Evolutionary conservation across 2,797 vertebrate genomes (phyloP), one percentile per base, ranked within the genome.

Genomic region (Girardinus metallicus): DNA sequence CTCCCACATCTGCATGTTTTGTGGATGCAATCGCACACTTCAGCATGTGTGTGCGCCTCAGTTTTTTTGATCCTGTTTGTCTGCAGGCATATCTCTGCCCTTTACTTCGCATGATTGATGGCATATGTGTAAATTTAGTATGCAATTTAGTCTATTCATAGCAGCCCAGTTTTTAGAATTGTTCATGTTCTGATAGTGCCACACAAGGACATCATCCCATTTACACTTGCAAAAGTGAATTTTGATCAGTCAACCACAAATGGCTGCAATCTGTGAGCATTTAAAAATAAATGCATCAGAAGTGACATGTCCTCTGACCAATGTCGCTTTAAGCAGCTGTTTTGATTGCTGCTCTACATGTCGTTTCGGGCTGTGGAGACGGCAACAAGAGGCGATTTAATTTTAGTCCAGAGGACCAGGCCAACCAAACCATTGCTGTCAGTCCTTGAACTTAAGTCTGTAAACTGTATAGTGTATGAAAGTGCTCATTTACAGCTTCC

Each of bases 81-180:
- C 82, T 80, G 78, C 76, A 88, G 88, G 77, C 85, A 78, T 89
- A 82, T 86, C 82, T 80, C 79, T 91, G 90, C 84, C 87, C 91
- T 88, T 93, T 91, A 84, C 90, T 88, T 93, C 88, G 83, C 76
- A 93, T 93, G 93, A 95, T 95, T 95, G 91, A 95, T 95, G 91
- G 78, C 85, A 86, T 88, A 86, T 92, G 82, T 85, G 82, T 86
- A 80, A 85, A 86, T 89, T 86, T 87, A 79, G 82, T 79, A 74
- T 82, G 84, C 89, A 82, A 87, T 84, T 81, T 80, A 77, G 76
- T 77, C 92, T 94, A 94, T 95, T 94, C 92, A 91, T 94, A 95
- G 92, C 29, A 29, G 78, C 81, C 73, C 77, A 57, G 80, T 87
- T 82, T 93, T 87, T 92, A 83, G 80, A 76, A 1, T 88, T 88